phyloP scores from a whole-genome alignment of 2,797 vertebrate genomes.

The Prionace glauca region DNA sequence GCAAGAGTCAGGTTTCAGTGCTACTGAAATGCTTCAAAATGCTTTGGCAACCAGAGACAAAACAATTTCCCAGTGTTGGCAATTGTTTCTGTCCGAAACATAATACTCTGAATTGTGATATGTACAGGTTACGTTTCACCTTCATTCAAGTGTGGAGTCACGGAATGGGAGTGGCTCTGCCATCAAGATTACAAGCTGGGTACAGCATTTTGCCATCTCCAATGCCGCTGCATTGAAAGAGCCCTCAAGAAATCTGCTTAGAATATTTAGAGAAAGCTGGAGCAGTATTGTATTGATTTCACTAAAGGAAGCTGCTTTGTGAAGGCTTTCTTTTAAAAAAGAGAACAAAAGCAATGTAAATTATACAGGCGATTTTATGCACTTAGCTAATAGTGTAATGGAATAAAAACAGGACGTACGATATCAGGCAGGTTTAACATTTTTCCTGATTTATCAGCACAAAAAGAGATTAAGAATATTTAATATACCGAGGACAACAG shows the following conservation, averaged over 20 bases:
- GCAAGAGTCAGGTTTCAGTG: not conserved
- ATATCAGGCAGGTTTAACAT: not conserved
- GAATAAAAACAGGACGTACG: not conserved
- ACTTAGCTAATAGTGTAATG: not conserved
- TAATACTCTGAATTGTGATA: not conserved
- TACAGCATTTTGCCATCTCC: not conserved
- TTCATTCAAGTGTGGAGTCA: not conserved
- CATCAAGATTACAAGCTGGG: not conserved
- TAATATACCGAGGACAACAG: not conserved
- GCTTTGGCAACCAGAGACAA: not conserved
- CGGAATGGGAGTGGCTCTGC: not conserved
- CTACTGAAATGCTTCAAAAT: not conserved
- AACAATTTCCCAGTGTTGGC: not conserved
- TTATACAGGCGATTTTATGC: no score
- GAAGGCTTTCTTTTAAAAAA: no score
- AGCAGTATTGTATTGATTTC: not conserved
- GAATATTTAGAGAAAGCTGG: not conserved
- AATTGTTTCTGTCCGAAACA: slow-evolving; percentile 24
- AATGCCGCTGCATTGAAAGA: not conserved
- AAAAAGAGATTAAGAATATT: not conserved
- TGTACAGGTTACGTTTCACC: not conserved
- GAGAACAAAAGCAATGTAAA: slow-evolving; percentile 4
- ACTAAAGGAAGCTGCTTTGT: slow-evolving; percentile 14
- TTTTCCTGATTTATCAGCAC: no score
- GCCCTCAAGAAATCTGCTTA: not conserved